A percentile compares a stretch with the other conserved stretches of the same genome.
Conservation (phyloP, 2,113 vertebrate genomes). For the Poeciliopsis occidentalis region DNA sequence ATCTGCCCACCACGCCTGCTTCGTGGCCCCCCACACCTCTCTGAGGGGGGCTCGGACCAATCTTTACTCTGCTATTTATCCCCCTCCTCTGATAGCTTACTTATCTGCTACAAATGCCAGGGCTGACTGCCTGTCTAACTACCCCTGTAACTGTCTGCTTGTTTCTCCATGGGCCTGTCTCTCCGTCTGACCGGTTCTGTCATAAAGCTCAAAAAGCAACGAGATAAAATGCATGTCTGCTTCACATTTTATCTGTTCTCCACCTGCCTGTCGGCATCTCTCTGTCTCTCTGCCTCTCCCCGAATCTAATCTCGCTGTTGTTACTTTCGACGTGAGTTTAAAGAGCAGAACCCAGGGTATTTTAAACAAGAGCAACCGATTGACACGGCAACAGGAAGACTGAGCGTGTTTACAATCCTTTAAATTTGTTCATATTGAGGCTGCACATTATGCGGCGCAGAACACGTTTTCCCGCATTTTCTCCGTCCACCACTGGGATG, state of each 20-base stretch:
- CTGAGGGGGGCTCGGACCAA: slow-evolving; percentile 86
- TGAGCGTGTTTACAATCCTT: not conserved
- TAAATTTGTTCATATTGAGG: too few relatives aligned
- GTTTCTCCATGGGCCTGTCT: slow-evolving; percentile 36
- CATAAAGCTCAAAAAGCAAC: slow-evolving; percentile 31
- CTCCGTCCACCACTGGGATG: too few relatives aligned
- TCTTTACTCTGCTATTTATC: slow-evolving; percentile 98
- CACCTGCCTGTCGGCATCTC: slow-evolving; percentile 27
- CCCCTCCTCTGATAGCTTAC: slow-evolving; percentile 93
- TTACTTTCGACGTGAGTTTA: slow-evolving; percentile 10
- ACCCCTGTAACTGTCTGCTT: slow-evolving; percentile 58
- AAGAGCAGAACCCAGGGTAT: not conserved
- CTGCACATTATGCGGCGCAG: too few relatives aligned
- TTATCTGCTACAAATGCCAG: slow-evolving; percentile 93
- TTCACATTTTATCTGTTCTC: slow-evolving; percentile 27
- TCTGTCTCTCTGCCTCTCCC: slow-evolving; percentile 1
- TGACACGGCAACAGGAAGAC: not conserved
- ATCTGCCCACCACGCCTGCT: slow-evolving; percentile 84
- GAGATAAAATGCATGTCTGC: slow-evolving; percentile 36
- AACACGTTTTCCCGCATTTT: too few relatives aligned
- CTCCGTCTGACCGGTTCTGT: slow-evolving; percentile 25
- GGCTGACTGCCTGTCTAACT: slow-evolving; percentile 83
- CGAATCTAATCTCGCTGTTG: slow-evolving; percentile 11
- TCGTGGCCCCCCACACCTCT: slow-evolving; percentile 88
- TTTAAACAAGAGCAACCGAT: not conserved